Evolutionary conservation across 2,888 invertebrate species (phyloP).

Genomic region (Autographa gamma): DNA sequence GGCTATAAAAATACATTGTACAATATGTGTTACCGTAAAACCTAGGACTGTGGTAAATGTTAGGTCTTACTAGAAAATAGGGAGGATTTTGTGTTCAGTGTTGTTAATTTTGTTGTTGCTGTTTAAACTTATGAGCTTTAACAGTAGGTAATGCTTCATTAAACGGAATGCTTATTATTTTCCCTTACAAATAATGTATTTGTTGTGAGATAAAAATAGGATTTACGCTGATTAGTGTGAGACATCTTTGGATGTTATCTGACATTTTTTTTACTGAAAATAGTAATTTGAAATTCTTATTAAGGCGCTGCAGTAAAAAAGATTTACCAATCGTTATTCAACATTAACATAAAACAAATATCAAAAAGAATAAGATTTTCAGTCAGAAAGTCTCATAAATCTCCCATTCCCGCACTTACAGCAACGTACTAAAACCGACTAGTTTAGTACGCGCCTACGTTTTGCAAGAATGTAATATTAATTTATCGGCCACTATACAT

Average conservation of each 20-base stretch:
- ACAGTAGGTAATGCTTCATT: too few relatives aligned
- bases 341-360: too few relatives aligned
- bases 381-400: not conserved
- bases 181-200: too few relatives aligned
- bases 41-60: slow-evolving; percentile 15
- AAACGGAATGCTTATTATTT: too few relatives aligned
- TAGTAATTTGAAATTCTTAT: too few relatives aligned
- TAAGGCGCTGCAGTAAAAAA: too few relatives aligned
- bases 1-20: slow-evolving; percentile 75
- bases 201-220: too few relatives aligned
- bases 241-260: too few relatives aligned
- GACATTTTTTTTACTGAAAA: too few relatives aligned
- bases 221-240: too few relatives aligned
- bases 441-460: slow-evolving; percentile 30
- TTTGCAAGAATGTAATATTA: slow-evolving; percentile 39
- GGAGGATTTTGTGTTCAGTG: not conserved
- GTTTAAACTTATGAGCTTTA: not conserved
- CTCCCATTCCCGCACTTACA: not conserved
- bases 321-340: too few relatives aligned
- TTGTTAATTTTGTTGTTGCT: not conserved
- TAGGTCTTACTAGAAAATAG: not conserved
- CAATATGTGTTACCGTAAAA: slow-evolving; percentile 34
- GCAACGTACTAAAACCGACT: slow-evolving; percentile 13
- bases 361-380: too few relatives aligned
- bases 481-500: slow-evolving; percentile 39